These are phyloP conservation scores for Eudasyphora cyanicolor DNA, from an alignment of 2,888 invertebrate species.

Conservation along the genomic window DNA sequence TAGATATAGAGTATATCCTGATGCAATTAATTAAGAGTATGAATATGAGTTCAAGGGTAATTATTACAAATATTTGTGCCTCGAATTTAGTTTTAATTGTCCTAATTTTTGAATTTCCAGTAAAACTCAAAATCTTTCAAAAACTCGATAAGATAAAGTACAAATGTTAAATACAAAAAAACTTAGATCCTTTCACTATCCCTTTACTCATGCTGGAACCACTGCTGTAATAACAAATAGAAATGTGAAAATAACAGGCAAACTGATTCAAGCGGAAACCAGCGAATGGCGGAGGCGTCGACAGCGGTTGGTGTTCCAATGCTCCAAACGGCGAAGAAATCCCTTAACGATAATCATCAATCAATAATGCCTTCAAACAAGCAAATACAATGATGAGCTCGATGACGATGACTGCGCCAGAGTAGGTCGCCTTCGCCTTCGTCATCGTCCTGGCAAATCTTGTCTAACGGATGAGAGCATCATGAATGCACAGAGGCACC, in stretches of 20 bases:
- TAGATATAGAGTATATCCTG: no score
- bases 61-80: no score
- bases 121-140: no score
- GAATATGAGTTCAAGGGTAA: no score
- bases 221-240: neutral
- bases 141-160: no score
- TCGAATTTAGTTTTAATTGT: no score
- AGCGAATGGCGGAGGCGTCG: neutral
- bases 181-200: no score
- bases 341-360: slow-evolving; percentile 39
- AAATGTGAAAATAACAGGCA: slow-evolving; percentile 22
- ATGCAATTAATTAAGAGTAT: no score
- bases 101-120: no score
- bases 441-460: neutral
- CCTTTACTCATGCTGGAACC: no score
- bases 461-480: slow-evolving; percentile 3
- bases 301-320: neutral
- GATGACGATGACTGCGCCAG: neutral
- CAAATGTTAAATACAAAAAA: no score
- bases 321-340: neutral
- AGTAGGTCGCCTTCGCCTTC: no score
- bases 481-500: neutral
- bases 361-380: slow-evolving; percentile 25
- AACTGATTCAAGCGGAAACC: neutral
- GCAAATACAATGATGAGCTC: neutral